A percentile compares a stretch with the other conserved stretches of the same genome.
These are phyloP conservation scores for Drosophila micromelanica DNA, from an alignment of 1,140 invertebrate genomes.

Conservation along the genomic window DNA sequence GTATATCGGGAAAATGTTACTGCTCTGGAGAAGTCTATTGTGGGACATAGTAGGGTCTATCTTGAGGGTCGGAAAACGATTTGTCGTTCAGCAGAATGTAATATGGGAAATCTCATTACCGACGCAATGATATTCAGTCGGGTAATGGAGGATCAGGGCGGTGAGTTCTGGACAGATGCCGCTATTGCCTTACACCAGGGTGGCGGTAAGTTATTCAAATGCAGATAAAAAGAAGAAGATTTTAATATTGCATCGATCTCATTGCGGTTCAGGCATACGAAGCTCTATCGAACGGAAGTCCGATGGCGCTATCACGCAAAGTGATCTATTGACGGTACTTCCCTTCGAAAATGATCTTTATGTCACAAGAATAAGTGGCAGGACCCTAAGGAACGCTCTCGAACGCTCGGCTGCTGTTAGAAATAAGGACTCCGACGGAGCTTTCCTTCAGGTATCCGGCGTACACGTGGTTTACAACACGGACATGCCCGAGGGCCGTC, in stretches of 20 bases:
- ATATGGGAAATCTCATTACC: slow-evolving; percentile 92
- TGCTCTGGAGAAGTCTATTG: slow-evolving; percentile 85
- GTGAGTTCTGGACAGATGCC: slow-evolving; percentile 89
- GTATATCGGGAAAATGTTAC: slow-evolving; percentile 86
- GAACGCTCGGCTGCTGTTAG: slow-evolving; percentile 86
- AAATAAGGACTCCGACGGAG: slow-evolving; percentile 85
- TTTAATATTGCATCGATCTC: neutral
- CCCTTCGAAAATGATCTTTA: slow-evolving; percentile 86
- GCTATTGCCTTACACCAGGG: slow-evolving; percentile 90
- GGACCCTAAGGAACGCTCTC: slow-evolving; percentile 78
- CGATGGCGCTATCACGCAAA: slow-evolving; percentile 68
- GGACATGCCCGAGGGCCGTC: slow-evolving; percentile 83
- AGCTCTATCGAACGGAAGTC: slow-evolving; percentile 62
- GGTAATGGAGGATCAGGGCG: slow-evolving; percentile 85
- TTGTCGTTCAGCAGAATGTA: slow-evolving; percentile 92
- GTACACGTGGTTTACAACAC: slow-evolving; percentile 86
- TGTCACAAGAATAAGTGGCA: slow-evolving; percentile 85
- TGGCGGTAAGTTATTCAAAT: slow-evolving; percentile 85
- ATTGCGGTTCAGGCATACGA: slow-evolving; percentile 62
- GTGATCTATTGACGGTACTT: slow-evolving; percentile 84
- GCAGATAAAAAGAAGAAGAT: neutral
- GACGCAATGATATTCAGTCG: slow-evolving; percentile 88
- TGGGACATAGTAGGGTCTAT: slow-evolving; percentile 89
- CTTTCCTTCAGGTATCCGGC: slow-evolving; percentile 87
- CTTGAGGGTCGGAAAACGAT: slow-evolving; percentile 86